Evolutionary conservation across 2,888 invertebrate species (phyloP), one percentile per base, ranked within the genome.

Genomic region (Lycophotia porphyrea): DNA sequence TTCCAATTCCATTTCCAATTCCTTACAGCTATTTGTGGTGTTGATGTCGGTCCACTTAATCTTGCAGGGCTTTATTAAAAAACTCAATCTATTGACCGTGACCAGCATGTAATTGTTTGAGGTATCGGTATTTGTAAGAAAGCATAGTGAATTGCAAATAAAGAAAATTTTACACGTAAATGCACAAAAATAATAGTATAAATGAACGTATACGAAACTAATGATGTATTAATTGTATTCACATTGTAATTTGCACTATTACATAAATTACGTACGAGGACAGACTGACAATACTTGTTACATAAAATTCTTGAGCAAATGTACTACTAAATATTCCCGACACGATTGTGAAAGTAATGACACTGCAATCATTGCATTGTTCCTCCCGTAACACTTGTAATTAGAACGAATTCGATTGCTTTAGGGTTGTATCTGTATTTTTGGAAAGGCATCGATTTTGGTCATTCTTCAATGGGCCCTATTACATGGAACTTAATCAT

Each of bases 321-420:
- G 39, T 73, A 36, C 42, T 8, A 49, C 55, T 80, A 36, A 73
- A 24, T 68, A 84, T 82, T 85, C 77, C 39, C 11, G 49, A 71
- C 80, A 77, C 74, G 80, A 67, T 52, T 76, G 82, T 76, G 84
- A 84, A 85, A 85, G 85, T 76, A 49, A 65, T 65, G 60, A 42
- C 39, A 55, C 58, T 61, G 15, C n/a, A 55, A 72, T 71, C 39
- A 73, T 63, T 84, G 42, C 52, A 71, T 79, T 66, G 31, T 70
- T 9, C 49, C 36, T 64, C 42, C 80, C 44, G 49, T 70, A 76
- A 72, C n/a, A 70, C 60, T 58, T 73, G 66, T 60, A 39, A 68
- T 63, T 49, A 61, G 64, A 76, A 69, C 64, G 15, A 1, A 65
- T 24, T 27, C 3, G 11, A 11, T 13, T 27, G 58, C 13, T 55